Evolutionary conservation across 2,888 invertebrate species (phyloP), one percentile per base, ranked within the genome.

Genomic region (Argyra leucocephala): DNA sequence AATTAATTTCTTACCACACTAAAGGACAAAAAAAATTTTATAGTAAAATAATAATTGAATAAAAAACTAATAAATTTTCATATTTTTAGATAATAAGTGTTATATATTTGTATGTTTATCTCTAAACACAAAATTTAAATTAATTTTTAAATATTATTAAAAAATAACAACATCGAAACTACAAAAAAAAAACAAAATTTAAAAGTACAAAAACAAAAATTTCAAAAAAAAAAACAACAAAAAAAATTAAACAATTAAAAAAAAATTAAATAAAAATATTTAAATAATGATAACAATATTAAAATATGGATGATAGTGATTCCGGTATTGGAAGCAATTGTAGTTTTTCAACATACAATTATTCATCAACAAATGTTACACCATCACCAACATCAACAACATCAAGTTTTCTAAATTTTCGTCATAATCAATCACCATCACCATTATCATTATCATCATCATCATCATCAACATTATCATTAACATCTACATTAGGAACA

Each of bases 291-390:
- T 3, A 37, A 37, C 12, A 37, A 62, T 7, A 61, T 57, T 64
- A 57, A 68, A 65, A 61, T 63, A 68, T 67, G 68, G 68, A 68
- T 68, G 68, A 68, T 66, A 66, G 61, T 66, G 67, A 65, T 61
- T 66, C 64, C 61, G 64, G 64, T 58, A 57, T 65, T 23, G 67
- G 67, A 24, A 66, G 62, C 60, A 64, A 59, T 66, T 48, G 18
- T 24, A 62, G 48, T 61, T 37, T 37, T 37, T 37, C 37, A 37
- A 37, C 37, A 37, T 37, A 37, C 37, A 37, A 37, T 37, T 37
- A 37, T 37, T 37, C 37, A 37, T 37, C 37, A 5, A 24, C 24
- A 24, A 60, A 60, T 60, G 23, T 24, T 24, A 24, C 60, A 10
- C 24, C 24, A 24, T 60, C 24, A 24, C 24, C 60, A 5, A 24